Evolutionary conservation across 2,888 invertebrate species (phyloP).

Genomic region (Girardia tigrina): DNA sequence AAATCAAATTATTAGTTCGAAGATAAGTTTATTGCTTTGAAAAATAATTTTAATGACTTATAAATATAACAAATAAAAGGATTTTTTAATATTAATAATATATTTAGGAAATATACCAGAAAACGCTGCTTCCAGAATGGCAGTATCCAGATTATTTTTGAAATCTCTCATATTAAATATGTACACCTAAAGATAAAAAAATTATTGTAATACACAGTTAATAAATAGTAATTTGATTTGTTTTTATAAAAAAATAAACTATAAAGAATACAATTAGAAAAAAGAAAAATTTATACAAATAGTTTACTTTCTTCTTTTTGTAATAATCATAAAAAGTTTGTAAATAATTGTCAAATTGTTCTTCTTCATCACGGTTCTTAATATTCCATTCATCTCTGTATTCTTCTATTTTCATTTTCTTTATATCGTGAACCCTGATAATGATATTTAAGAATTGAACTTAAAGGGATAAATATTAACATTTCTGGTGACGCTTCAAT

Average conservation of each 20-base stretch:
- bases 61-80: no score
- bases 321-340: background rate
- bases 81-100: no score
- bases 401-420: background rate
- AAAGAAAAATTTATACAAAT: no score
- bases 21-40: no score
- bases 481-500: background rate
- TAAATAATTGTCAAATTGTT: background rate
- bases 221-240: no score
- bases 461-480: background rate
- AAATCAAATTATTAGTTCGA: no score
- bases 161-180: conserved; percentile 14
- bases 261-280: no score
- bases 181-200: conserved; percentile 1
- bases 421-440: background rate
- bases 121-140: conserved; percentile 16
- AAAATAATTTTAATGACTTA: no score
- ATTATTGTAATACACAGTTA: background rate
- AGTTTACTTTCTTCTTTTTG: background rate
- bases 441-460: background rate
- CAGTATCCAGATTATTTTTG: conserved; percentile 16
- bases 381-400: background rate
- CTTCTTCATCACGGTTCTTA: background rate
- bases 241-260: no score
- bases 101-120: background rate